These are phyloP conservation scores for Fulica atra DNA, from an alignment of 2,113 vertebrate genomes.

Conservation along the genomic window DNA sequence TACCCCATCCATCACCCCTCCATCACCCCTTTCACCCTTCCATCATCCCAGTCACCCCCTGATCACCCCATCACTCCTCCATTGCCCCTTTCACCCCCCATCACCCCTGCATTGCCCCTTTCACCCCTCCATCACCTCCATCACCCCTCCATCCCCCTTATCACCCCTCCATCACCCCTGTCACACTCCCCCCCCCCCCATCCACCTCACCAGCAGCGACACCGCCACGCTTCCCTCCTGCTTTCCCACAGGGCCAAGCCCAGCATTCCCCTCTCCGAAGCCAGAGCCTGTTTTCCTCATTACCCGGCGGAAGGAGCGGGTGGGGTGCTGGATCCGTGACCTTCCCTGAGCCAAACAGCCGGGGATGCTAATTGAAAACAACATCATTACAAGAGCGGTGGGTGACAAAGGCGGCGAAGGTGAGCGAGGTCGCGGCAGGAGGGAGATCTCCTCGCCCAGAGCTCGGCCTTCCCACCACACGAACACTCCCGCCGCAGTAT, in stretches of 20 bases:
- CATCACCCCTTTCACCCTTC: too few relatives aligned
- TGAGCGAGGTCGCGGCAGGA: accelerated
- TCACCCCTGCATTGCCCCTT: too few relatives aligned
- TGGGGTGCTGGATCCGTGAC: not conserved
- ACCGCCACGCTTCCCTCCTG: accelerated
- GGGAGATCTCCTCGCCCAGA: not conserved
- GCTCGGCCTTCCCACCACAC: not conserved
- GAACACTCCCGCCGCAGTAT: too few relatives aligned
- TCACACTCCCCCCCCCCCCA: too few relatives aligned
- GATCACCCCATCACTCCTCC: too few relatives aligned
- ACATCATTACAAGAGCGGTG: accelerated
- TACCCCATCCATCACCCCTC: too few relatives aligned
- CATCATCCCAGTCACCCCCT: too few relatives aligned
- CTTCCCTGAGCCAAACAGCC: accelerated
- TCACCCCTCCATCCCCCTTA: too few relatives aligned
- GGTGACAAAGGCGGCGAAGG: accelerated
- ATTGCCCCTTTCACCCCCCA: too few relatives aligned
- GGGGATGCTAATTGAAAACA: not conserved
- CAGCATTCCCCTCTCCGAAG: accelerated
- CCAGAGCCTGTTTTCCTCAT: not conserved
- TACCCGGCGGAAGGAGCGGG: not conserved
- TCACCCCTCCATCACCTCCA: not conserved
- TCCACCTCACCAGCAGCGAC: accelerated
- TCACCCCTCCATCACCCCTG: too few relatives aligned
- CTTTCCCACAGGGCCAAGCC: accelerated